Conservation (phyloP, 2,797 vertebrate genomes). For the Melanotaenia boesemani region DNA sequence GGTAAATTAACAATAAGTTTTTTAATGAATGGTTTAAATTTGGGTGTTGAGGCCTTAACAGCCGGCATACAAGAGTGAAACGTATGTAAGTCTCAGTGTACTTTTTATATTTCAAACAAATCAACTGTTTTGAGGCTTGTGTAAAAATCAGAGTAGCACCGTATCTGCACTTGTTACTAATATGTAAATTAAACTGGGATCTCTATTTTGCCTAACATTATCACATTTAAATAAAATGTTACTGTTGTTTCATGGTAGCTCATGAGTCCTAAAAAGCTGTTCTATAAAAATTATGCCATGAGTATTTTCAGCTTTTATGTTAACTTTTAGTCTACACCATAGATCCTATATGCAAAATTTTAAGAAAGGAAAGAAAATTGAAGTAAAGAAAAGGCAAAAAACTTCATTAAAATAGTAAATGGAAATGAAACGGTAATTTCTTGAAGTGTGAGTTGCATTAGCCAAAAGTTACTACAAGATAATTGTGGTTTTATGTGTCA, state of each 20-base stretch:
- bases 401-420: neutral
- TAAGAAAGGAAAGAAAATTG: neutral
- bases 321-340: too few relatives aligned
- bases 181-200: too few relatives aligned
- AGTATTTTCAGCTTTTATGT: too few relatives aligned
- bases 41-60: too few relatives aligned
- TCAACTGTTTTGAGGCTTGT: neutral
- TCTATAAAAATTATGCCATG: too few relatives aligned
- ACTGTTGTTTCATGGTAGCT: neutral
- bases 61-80: neutral
- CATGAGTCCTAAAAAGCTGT: neutral
- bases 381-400: neutral
- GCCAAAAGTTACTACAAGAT: neutral
- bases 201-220: neutral
- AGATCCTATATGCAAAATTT: too few relatives aligned
- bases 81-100: neutral
- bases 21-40: neutral
- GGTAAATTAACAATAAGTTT: neutral
- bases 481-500: slow-evolving; percentile 8
- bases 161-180: neutral
- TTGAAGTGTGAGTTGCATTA: neutral
- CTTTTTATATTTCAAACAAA: too few relatives aligned
- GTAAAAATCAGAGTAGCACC: too few relatives aligned
- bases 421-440: neutral
- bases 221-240: neutral